Conservation (phyloP, 2,888 invertebrate genomes). For the Itoplectis maculator region DNA sequence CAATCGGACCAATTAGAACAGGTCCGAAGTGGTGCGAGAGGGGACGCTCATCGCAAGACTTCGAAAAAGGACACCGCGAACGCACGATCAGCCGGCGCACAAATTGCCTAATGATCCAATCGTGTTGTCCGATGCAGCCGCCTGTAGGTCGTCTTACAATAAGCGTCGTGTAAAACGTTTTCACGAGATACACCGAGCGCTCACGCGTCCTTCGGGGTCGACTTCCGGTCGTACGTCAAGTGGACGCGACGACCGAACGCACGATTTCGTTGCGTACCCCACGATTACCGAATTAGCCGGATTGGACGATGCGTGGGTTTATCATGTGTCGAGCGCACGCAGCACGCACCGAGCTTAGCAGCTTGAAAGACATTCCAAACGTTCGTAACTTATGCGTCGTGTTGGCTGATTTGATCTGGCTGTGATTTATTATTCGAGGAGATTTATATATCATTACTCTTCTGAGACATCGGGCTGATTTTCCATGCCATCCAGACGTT, state of each 20-base stretch:
- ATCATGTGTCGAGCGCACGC: background rate
- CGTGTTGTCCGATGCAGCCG: conserved; percentile 32
- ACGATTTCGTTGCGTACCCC: conserved; percentile 18
- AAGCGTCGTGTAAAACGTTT: conserved; percentile 33
- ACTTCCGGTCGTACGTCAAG: conserved; percentile 46
- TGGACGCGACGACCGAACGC: background rate
- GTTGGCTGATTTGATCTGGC: background rate
- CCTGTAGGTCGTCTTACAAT: conserved; percentile 7
- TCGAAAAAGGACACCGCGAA: conserved; percentile 55
- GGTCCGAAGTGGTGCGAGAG: conserved; percentile 19
- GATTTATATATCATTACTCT: too few species aligned
- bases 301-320: background rate
- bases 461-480: too few species aligned
- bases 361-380: background rate
- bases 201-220: conserved; percentile 52
- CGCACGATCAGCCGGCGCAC: conserved; percentile 64
- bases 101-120: conserved; percentile 75
- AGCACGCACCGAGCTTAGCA: background rate
- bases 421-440: background rate
- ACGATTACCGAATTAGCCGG: background rate
- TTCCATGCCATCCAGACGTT: too few species aligned
- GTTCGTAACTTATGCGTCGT: background rate
- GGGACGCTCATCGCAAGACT: conserved; percentile 17
- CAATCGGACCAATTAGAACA: conserved; percentile 73
- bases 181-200: conserved; percentile 25